These are phyloP conservation scores for Rhynchonycteris naso DNA, from an alignment of 2,797 vertebrate species.

Conservation along the genomic window DNA sequence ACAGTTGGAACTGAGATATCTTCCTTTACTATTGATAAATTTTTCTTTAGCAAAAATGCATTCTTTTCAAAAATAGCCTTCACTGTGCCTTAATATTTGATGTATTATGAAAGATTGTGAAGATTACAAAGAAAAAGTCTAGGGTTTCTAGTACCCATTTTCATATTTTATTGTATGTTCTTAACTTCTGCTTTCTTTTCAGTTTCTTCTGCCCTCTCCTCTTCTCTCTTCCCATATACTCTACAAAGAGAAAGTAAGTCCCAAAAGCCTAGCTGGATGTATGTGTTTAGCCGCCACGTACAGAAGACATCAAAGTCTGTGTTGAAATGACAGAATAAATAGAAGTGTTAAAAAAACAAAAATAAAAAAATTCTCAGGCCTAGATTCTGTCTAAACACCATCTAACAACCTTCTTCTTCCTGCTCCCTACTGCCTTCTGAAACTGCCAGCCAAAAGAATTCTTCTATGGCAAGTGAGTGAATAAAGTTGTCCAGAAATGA, in stretches of 20 bases:
- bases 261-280: not conserved
- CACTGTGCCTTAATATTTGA: not conserved
- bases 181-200: not conserved
- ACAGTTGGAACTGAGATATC: not conserved
- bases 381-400: not conserved
- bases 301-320: not conserved
- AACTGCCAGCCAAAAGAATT: not conserved
- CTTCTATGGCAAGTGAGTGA: not conserved
- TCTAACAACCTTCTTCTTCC: not conserved
- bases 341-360: not conserved
- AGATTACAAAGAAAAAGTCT: not conserved
- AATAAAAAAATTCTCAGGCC: not conserved
- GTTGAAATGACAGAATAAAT: not conserved
- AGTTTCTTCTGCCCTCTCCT: not conserved
- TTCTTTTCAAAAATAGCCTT: not conserved
- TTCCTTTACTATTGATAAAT: not conserved
- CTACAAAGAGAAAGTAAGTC: constrained; percentile 32
- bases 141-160: not conserved
- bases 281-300: not conserved
- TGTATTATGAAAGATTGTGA: not conserved
- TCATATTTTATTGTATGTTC: not conserved
- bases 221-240: not conserved
- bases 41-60: not conserved
- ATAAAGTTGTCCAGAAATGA: not conserved
- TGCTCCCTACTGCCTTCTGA: not conserved